Evolutionary conservation across 2,797 vertebrate species (phyloP).

Genomic region (Rhinatrema bivittatum): DNA sequence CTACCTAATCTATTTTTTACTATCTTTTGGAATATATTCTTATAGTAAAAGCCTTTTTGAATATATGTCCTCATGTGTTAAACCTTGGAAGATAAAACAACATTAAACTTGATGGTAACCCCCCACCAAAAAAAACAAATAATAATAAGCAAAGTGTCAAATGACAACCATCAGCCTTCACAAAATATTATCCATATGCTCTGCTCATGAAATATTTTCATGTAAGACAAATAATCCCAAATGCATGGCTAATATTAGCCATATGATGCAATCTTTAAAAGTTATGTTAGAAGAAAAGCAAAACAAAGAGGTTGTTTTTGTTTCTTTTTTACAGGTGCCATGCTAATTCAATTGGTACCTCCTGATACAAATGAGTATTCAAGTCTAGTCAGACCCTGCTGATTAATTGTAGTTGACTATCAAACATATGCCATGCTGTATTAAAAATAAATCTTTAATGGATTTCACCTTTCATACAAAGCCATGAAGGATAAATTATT

Average conservation of each 20-base stretch:
- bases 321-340: background rate
- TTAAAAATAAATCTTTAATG: background rate
- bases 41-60: too few species aligned
- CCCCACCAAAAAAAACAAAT: too few species aligned
- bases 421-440: background rate
- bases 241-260: background rate
- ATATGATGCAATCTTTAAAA: background rate
- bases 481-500: background rate
- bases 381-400: background rate
- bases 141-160: background rate
- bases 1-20: too few species aligned
- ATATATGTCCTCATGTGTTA: too few species aligned
- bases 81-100: background rate
- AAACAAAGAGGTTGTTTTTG: background rate
- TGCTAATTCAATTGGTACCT: background rate
- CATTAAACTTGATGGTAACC: background rate
- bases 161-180: background rate
- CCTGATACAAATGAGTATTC: background rate
- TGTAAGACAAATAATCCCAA: background rate
- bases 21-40: too few species aligned
- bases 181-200: background rate
- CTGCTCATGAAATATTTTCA: background rate
- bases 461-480: background rate
- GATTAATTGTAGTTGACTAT: conserved; percentile 1
- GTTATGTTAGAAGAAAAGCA: background rate